A percentile compares a stretch with the other conserved stretches of the same genome.
These are phyloP conservation scores for Macrophya alboannulata DNA, from an alignment of 2,888 invertebrate genomes.

Conservation along the genomic window DNA sequence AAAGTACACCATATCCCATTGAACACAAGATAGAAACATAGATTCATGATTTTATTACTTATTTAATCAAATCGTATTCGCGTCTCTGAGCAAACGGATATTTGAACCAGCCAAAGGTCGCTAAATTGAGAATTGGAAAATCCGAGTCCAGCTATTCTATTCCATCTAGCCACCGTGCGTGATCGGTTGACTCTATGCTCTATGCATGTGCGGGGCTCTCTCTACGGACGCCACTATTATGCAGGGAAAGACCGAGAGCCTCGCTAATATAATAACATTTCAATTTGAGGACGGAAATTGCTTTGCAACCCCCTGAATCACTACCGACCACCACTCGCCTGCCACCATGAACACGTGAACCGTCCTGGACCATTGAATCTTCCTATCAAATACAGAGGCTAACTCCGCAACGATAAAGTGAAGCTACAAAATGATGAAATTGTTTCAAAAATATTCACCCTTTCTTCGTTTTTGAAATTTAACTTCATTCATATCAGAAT, in stretches of 20 bases:
- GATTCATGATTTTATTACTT: conserved; percentile 1
- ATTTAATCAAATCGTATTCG: background rate
- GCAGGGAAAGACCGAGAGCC: conserved; percentile 65
- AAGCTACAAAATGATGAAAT: background rate
- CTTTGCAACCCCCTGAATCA: conserved; percentile 59
- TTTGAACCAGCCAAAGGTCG: background rate
- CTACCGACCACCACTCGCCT: conserved; percentile 4
- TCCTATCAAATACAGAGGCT: conserved; percentile 19
- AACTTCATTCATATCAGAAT: no score
- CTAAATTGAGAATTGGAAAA: background rate
- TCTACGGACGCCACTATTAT: conserved; percentile 22
- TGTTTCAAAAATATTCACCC: background rate
- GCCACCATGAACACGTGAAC: background rate
- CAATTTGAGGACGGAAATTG: conserved; percentile 79
- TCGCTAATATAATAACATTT: conserved; percentile 78
- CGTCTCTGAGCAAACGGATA: background rate
- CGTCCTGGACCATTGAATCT: conserved; percentile 43
- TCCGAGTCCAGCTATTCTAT: background rate
- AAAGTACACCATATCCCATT: background rate
- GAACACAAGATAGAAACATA: background rate
- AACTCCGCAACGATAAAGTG: background rate
- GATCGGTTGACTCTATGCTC: background rate
- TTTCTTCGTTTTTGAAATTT: background rate
- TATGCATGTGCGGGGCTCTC: background rate
- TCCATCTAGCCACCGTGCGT: background rate